Percentiles rank a stretch among this genome's conserved stretches.
These are phyloP conservation scores for Macropodus opercularis DNA, from an alignment of 2,797 vertebrate genomes.

Conservation along the genomic window DNA sequence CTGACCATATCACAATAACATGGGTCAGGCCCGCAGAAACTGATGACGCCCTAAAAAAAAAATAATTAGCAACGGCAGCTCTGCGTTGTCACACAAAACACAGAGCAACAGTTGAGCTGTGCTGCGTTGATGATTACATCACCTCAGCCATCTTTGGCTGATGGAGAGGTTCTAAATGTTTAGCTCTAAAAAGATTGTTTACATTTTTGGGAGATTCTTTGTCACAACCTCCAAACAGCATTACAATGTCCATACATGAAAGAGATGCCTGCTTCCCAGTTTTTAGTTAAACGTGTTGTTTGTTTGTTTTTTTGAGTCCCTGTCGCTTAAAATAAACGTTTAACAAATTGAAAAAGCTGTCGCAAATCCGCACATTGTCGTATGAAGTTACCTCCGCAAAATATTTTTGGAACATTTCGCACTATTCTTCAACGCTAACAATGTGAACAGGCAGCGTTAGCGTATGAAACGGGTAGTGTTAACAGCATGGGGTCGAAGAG, in stretches of 20 bases:
- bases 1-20: slow-evolving; percentile 55
- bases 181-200: too few relatives aligned
- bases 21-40: slow-evolving; percentile 31
- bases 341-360: background rate
- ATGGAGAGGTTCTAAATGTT: slow-evolving; percentile 8
- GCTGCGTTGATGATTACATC: slow-evolving; percentile 7
- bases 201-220: too few relatives aligned
- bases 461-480: slow-evolving; percentile 12
- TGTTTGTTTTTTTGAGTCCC: background rate
- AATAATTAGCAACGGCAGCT: slow-evolving; percentile 52
- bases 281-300: too few relatives aligned
- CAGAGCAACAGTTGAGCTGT: background rate
- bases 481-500: slow-evolving; percentile 48
- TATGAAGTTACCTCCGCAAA: slow-evolving; percentile 4
- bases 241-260: too few relatives aligned
- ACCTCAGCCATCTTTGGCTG: background rate
- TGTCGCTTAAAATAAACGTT: background rate
- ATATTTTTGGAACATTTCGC: slow-evolving; percentile 23
- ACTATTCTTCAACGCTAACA: background rate
- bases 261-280: too few relatives aligned
- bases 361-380: background rate
- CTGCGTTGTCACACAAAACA: too few relatives aligned
- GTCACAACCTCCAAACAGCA: too few relatives aligned
- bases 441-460: slow-evolving; percentile 26
- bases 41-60: slow-evolving; percentile 52